These are phyloP conservation scores for Melikaiella ostensackeni DNA, from an alignment of 2,888 invertebrate genomes.

Conservation along the genomic window DNA sequence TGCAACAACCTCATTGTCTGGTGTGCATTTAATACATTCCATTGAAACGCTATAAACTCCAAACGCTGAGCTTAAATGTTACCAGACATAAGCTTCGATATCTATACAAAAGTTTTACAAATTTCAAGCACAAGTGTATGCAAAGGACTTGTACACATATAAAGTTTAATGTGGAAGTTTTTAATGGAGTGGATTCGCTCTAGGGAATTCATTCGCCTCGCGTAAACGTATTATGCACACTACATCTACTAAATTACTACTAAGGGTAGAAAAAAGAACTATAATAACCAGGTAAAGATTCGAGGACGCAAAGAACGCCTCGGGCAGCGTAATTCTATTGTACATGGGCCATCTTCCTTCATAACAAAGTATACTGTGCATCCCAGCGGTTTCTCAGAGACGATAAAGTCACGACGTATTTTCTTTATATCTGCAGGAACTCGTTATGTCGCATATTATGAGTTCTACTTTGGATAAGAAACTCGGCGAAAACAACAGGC, in stretches of 20 bases:
- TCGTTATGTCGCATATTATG: slow-evolving; percentile 39
- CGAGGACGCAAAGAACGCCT: slow-evolving; percentile 32
- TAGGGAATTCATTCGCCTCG: slow-evolving; percentile 24
- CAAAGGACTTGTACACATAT: slow-evolving; percentile 13
- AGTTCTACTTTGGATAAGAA: slow-evolving; percentile 23
- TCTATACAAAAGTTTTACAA: background rate
- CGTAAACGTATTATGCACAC: slow-evolving; percentile 36
- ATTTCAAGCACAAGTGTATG: slow-evolving; percentile 8
- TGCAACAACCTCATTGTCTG: no score
- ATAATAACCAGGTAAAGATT: slow-evolving; percentile 37
- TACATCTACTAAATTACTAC: slow-evolving; percentile 37
- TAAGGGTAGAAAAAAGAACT: background rate
- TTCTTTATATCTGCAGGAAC: slow-evolving; percentile 35
- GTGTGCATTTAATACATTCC: no score
- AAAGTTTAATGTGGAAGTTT: slow-evolving; percentile 24
- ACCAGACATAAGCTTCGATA: background rate
- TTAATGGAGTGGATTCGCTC: slow-evolving; percentile 23
- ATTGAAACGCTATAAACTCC: no score
- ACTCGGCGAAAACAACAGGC: slow-evolving; percentile 23
- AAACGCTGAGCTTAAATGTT: background rate
- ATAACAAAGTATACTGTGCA: slow-evolving; percentile 30
- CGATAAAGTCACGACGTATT: slow-evolving; percentile 34
- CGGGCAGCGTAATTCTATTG: slow-evolving; percentile 36
- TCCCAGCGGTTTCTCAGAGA: slow-evolving; percentile 27
- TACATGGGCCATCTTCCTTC: slow-evolving; percentile 37